Evolutionary conservation across 2,888 invertebrate genomes (phyloP).

Genomic region (Megastigmus dorsalis): DNA sequence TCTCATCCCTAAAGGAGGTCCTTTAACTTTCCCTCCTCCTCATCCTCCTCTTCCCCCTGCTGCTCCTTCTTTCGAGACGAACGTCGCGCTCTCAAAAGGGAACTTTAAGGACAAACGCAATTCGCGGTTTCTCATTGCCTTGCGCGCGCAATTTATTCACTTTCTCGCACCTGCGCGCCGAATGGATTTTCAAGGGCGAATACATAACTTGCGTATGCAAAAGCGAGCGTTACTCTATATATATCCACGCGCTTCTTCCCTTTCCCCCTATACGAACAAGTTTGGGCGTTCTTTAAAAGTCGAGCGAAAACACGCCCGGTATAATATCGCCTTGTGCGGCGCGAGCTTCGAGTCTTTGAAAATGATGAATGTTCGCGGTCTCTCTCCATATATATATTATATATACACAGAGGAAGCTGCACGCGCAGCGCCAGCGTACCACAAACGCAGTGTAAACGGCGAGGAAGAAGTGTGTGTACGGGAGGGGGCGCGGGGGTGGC

Average conservation of each 20-base stretch:
- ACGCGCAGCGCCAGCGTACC: not conserved
- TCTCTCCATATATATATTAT: not conserved
- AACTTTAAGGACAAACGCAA: not conserved
- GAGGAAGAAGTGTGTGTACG: not conserved
- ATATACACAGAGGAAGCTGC: not conserved
- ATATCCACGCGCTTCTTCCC: not conserved
- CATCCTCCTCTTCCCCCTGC: not conserved
- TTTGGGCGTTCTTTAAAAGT: not conserved
- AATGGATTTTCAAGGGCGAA: slow-evolving; percentile 8
- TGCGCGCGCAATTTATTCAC: not conserved
- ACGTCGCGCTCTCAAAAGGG: not conserved
- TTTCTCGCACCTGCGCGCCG: too few relatives aligned
- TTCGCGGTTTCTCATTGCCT: not conserved
- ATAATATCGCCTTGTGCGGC: not conserved
- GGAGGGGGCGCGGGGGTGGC: not conserved
- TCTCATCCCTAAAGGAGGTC: slow-evolving; percentile 59
- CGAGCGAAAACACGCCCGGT: not conserved
- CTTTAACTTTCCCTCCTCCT: slow-evolving; percentile 37
- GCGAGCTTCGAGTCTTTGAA: slow-evolving; percentile 36
- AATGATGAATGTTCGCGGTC: slow-evolving; percentile 40
- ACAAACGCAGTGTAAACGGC: too few relatives aligned
- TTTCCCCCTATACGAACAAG: not conserved
- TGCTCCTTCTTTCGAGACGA: not conserved
- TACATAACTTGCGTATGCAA: not conserved
- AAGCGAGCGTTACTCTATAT: not conserved